Evolutionary conservation across 2,113 vertebrate species (phyloP), one percentile per base, ranked within the genome.

Genomic region (Potamarius usumacintae): DNA sequence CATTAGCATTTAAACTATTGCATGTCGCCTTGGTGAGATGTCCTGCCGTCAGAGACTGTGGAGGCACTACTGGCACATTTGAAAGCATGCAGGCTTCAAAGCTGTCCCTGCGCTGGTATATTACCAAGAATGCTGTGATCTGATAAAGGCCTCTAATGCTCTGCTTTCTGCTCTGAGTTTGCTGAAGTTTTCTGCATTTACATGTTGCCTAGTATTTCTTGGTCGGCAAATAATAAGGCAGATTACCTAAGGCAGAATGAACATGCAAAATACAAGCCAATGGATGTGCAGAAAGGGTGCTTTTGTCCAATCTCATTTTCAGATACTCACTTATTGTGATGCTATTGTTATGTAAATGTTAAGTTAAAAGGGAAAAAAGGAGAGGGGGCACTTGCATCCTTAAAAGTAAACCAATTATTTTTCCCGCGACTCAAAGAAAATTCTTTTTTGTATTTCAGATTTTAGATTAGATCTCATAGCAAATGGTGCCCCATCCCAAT

Each of bases 111-210:
- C 52, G 18, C 60, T 86, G 65, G 85, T 85, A 85, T 86, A 87
- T 88, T 85, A 86, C 55, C 83, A 69, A 69, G 72, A 87, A 76
- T 65, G 60, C 87, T 93, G 91, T 92, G 92, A 94, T 94, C 92
- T 87, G 92, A 95, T 95, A 95, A 93, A 94, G 92, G 88, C 89
- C 90, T 92, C 91, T 94, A 93, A 95, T 94, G 93, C 92, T 78
- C 77, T 80, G 85, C 88, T 92, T 87, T 94, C 90, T n/a, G n/a
- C n/a, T n/a, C n/a, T n/a, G 89, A 92, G 90, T 94, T 93, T 92
- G 83, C 88, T 89, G 89, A 89, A 88, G 89, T 90, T 91, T 85
- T 80, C 65, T 83, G 86, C 90, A 90, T 94, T 95, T 93, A 89
- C 85, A 91, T 93, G 88, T 60, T 57, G 87, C 89, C 91, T 88